A percentile compares a stretch with the other conserved stretches of the same genome.
Evolutionary conservation across 2,888 invertebrate genomes (phyloP).

Genomic region (Cephus spinipes): DNA sequence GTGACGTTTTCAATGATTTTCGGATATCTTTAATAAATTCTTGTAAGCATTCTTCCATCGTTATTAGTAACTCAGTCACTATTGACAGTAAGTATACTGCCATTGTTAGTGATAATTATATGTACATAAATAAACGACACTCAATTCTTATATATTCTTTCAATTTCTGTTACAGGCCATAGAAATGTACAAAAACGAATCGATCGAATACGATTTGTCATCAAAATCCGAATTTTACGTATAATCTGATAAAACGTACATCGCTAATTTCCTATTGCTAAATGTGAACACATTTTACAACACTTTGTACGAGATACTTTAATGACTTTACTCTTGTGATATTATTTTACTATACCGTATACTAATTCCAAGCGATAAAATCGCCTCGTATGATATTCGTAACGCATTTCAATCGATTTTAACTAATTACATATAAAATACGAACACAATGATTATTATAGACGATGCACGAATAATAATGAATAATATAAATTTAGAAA

Average conservation of each 20-base stretch:
- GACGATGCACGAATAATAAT: background rate
- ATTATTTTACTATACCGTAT: background rate
- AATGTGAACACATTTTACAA: background rate
- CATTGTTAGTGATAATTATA: background rate
- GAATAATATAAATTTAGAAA: background rate
- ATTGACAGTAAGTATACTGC: background rate
- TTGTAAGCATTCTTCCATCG: background rate
- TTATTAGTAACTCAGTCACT: background rate
- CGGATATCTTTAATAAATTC: background rate
- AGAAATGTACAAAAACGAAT: slow-evolving; percentile 66
- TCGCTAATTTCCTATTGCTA: background rate
- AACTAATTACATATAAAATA: background rate
- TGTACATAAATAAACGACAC: background rate
- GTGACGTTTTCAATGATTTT: background rate
- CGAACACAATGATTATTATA: background rate
- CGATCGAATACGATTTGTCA: slow-evolving; percentile 63
- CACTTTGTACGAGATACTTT: background rate
- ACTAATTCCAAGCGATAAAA: background rate
- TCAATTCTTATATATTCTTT: background rate
- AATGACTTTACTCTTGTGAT: background rate
- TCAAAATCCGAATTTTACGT: slow-evolving; percentile 68
- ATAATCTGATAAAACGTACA: slow-evolving; percentile 32
- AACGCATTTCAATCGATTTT: background rate
- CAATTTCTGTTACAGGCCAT: slow-evolving; percentile 59
- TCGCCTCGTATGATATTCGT: background rate